Base-by-base conservation (phyloP, 2,113 vertebrate species). In the Sapajus apella region DNA sequence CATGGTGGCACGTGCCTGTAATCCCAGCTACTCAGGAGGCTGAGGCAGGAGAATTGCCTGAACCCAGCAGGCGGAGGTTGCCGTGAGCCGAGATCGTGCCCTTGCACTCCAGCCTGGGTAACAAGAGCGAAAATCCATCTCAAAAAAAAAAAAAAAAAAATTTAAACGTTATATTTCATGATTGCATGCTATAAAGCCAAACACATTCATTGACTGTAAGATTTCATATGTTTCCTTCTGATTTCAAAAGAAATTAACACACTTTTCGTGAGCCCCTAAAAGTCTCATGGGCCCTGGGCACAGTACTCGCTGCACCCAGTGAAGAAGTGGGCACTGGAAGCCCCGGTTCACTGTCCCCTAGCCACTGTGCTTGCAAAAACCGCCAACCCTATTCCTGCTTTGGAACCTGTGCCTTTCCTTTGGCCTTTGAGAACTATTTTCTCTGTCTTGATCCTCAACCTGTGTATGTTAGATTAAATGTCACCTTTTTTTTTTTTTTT, bases 381-480 rank as follows among this genome's bases (percentile, higher is more conserved):
- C 1, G 0, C 61, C 52, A 50, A 27, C 32, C 77, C 70, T n/a
- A 17, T 18, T 47, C 23, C 18, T 52, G 13, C 25, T 56, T 47
- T 18, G 3, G 84, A 72, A 47, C 8, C 23, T 73, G 16, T 27
- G 76, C 18, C 52, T 43, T 16, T 40, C 35, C 17, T 2, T 1
- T 81, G 94, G 17, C 20, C 7, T 37, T 45, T 45, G 35, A 45
- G 47, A 30, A 64, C 56, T 13, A 45, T 47, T 18, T 66, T 47
- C 45, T 81, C 0, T 0, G 17, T n/a, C 16, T 55, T 10, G n/a
- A n/a, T 14, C 21, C 37, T 25, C 32, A 18, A 5, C 37, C 55
- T 32, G 8, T 9, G 45, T 45, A 13, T 9, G 43, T 35, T 52
- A 45, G 30, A 32, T 27, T 43, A 25, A 64, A 81, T 0, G 35